A percentile compares a stretch with the other conserved stretches of the same genome.
Conservation (phyloP, 2,113 vertebrate species). For the Rhinogobius similis region DNA sequence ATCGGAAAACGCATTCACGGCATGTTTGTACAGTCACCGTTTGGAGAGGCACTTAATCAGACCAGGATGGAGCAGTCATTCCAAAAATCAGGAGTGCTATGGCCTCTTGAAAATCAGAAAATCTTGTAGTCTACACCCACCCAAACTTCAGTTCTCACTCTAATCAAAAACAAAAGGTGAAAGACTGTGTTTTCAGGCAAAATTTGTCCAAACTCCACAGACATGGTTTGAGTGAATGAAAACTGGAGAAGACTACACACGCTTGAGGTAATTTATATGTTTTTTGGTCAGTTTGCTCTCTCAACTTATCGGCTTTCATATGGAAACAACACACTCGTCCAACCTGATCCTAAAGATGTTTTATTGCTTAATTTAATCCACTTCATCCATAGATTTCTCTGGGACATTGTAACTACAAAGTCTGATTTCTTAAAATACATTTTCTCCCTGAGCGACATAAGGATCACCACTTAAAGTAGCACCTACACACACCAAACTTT, state of each 20-base stretch:
- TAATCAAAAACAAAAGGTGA: constrained; percentile 2
- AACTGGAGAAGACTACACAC: background rate
- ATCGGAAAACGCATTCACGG: background rate
- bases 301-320: too few relatives aligned
- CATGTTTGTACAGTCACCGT: background rate
- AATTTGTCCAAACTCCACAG: background rate
- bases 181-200: background rate
- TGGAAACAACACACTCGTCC: too few relatives aligned
- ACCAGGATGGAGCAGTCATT: background rate
- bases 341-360: too few relatives aligned
- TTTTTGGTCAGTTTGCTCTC: too few relatives aligned
- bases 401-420: too few relatives aligned
- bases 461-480: too few relatives aligned
- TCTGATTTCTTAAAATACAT: too few relatives aligned
- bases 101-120: background rate
- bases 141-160: background rate
- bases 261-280: background rate
- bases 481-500: too few relatives aligned
- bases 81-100: background rate
- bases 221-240: background rate
- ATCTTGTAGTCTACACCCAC: background rate
- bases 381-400: too few relatives aligned
- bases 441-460: too few relatives aligned
- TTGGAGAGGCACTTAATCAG: constrained; percentile 1
- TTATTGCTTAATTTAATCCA: too few relatives aligned